A percentile compares a stretch with the other conserved stretches of the same genome.
phyloP scores from a whole-genome alignment of 2,888 invertebrate species.

The Cataglyphis cursor region DNA sequence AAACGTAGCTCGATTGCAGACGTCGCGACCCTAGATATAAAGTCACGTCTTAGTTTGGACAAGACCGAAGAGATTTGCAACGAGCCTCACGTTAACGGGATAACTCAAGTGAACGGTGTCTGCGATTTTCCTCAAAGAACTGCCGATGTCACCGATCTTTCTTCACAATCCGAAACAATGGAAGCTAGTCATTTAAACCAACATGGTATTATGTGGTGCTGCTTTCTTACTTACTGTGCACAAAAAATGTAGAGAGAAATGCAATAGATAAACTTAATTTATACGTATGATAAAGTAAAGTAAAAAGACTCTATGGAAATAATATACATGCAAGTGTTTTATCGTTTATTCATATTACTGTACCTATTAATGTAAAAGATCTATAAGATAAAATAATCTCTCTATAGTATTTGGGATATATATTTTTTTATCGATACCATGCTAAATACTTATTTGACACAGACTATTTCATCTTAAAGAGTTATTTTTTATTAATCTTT shows the following conservation, averaged over 20 bases:
- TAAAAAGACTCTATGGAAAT: neutral
- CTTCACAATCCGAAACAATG: conserved; percentile 74
- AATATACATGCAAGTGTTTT: neutral
- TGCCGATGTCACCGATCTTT: conserved; percentile 71
- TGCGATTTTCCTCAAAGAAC: conserved; percentile 79
- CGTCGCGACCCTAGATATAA: conserved; percentile 80
- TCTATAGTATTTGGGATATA: neutral
- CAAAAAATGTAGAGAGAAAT: neutral
- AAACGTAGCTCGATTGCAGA: conserved; percentile 75
- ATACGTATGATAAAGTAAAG: neutral
- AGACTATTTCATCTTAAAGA: neutral
- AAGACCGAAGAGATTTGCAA: conserved; percentile 65
- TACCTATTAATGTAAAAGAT: neutral
- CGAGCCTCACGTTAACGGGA: conserved; percentile 79
- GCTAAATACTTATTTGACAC: neutral
- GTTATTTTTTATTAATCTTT: neutral
- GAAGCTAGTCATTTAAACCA: conserved; percentile 85
- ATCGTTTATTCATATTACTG: neutral
- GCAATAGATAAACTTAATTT: neutral
- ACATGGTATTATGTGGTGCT: conserved; percentile 77
- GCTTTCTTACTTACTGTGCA: neutral
- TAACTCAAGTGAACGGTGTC: conserved; percentile 82
- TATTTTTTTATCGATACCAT: neutral
- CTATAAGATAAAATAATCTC: neutral
- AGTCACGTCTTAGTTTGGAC: conserved; percentile 81